Evolutionary conservation across 2,888 invertebrate genomes (phyloP).

Genomic region (Acrobasis consociella): DNA sequence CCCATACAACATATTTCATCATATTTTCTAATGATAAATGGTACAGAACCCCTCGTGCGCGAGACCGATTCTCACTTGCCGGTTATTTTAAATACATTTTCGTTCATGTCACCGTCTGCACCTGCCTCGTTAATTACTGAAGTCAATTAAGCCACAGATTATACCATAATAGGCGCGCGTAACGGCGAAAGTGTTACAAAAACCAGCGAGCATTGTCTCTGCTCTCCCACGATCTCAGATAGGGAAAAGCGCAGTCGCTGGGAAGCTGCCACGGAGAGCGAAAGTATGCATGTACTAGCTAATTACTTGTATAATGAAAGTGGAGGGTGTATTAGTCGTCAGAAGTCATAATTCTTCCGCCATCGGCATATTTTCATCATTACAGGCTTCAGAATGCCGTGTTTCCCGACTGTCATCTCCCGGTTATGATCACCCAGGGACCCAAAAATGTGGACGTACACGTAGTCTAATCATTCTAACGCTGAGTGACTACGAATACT

Average conservation of each 20-base stretch:
- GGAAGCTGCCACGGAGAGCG: slow-evolving; percentile 75
- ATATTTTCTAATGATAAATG: no score
- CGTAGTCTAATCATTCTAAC: no score
- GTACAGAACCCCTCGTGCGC: no score
- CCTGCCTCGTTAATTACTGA: slow-evolving; percentile 66
- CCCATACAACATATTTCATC: no score
- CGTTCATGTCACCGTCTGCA: slow-evolving; percentile 68
- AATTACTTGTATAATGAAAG: slow-evolving; percentile 11
- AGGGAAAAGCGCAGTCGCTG: slow-evolving; percentile 77
- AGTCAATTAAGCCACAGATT: slow-evolving; percentile 34
- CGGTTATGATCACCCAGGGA: no score
- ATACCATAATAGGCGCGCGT: slow-evolving; percentile 16
- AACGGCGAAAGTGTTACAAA: slow-evolving; percentile 21
- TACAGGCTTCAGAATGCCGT: no score
- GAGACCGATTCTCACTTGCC: no score
- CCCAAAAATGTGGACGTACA: no score
- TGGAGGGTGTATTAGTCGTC: not conserved
- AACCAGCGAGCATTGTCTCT: slow-evolving; percentile 16
- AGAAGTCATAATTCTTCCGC: no score
- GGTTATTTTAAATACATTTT: slow-evolving; percentile 49
- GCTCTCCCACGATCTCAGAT: slow-evolving; percentile 76
- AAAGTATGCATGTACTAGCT: slow-evolving; percentile 17
- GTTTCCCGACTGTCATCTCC: no score
- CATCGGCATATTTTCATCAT: no score
- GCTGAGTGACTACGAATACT: no score